A percentile compares a stretch with the other conserved stretches of the same genome.
phyloP scores from a whole-genome alignment of 2,113 vertebrate species.

The Donacobius atricapilla region DNA sequence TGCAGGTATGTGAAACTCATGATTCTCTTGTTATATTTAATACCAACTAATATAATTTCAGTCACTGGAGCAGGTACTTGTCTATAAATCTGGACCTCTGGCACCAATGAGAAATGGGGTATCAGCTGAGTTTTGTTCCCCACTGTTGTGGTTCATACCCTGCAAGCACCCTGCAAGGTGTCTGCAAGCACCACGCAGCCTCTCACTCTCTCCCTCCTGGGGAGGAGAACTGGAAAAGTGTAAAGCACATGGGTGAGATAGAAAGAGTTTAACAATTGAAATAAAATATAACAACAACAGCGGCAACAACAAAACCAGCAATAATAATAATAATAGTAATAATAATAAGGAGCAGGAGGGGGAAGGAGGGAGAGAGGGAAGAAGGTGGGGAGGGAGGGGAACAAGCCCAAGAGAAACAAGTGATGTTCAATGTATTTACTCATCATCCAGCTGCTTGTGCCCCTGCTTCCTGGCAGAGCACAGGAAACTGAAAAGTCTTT shows the following conservation, averaged over 20 bases:
- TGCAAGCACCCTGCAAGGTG: background rate
- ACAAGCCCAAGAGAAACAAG: background rate
- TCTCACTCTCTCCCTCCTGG: background rate
- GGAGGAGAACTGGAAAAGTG: background rate
- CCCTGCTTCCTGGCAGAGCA: background rate
- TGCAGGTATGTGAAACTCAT: background rate
- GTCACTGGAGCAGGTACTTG: background rate
- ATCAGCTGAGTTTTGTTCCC: background rate
- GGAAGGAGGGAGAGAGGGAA: background rate
- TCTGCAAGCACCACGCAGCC: background rate
- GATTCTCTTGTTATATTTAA: background rate
- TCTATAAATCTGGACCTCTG: background rate
- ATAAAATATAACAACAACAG: background rate
- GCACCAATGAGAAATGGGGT: background rate
- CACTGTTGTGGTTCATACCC: background rate
- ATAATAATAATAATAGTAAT: background rate
- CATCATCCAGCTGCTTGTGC: background rate
- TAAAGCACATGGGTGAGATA: background rate
- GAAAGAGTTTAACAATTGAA: background rate
- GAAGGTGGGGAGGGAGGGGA: rapidly evolving
- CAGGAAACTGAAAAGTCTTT: background rate
- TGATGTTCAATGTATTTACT: background rate
- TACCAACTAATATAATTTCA: background rate
- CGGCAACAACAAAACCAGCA: rapidly evolving
- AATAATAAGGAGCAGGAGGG: background rate